phyloP scores from a whole-genome alignment of 64 coral and sea anemone species.

The Montipora cactus region DNA sequence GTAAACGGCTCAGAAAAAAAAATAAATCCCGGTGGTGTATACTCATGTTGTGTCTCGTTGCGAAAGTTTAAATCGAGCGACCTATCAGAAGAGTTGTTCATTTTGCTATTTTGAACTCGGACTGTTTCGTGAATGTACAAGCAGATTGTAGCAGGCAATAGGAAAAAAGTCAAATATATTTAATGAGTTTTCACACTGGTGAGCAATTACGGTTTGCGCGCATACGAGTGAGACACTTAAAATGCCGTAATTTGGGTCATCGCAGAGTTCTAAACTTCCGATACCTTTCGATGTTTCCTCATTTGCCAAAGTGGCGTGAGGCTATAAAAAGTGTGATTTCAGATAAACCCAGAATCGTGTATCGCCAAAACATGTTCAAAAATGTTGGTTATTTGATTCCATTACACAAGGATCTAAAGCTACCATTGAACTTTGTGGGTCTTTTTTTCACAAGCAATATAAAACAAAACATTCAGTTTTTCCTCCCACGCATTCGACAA shows the following conservation, averaged over 20 bases:
- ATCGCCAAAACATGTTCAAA: background rate
- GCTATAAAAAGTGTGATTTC: background rate
- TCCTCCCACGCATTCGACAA: background rate
- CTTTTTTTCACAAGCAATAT: background rate
- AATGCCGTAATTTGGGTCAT: background rate
- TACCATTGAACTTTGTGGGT: too few relatives aligned
- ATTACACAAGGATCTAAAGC: background rate
- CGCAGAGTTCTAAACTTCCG: background rate
- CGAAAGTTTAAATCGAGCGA: background rate
- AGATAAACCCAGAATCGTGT: background rate
- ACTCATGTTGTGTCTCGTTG: background rate
- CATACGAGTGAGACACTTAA: background rate
- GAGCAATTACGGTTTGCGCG: background rate
- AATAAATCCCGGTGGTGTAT: background rate
- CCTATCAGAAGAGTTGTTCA: background rate
- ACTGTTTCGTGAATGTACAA: background rate
- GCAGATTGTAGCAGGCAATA: background rate
- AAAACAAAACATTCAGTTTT: background rate
- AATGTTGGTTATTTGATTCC: background rate
- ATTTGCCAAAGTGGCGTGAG: background rate
- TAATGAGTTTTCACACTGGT: background rate
- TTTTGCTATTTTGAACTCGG: background rate
- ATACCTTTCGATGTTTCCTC: background rate
- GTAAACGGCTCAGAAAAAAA: constrained; percentile 1
- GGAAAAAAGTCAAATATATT: background rate